Evolutionary conservation across 2,113 vertebrate species (phyloP).

Genomic region (Ailurus styani): DNA sequence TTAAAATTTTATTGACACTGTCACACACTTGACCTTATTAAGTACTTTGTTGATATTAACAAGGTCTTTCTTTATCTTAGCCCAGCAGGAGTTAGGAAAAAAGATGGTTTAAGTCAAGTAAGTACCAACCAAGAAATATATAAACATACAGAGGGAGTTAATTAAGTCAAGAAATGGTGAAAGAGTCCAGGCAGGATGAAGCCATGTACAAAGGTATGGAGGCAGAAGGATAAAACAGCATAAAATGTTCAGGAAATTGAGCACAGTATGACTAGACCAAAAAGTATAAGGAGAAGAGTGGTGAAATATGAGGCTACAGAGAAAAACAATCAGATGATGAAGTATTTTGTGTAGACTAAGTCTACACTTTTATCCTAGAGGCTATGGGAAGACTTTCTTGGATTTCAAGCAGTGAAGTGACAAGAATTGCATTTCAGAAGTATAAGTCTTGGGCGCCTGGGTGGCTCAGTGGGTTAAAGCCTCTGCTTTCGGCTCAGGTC

Average conservation of each 20-base stretch:
- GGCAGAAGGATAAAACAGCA: neutral
- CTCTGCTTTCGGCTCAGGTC: too few relatives aligned
- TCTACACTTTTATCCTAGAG: neutral
- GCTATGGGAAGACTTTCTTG: neutral
- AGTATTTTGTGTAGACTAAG: neutral
- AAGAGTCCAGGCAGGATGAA: neutral
- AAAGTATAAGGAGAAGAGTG: neutral
- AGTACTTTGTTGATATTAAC: conserved; percentile 50
- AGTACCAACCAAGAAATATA: conserved; percentile 15
- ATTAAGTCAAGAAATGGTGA: neutral
- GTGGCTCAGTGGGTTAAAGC: too few relatives aligned
- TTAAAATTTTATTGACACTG: conserved; percentile 58
- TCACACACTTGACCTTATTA: conserved; percentile 54
- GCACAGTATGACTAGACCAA: neutral
- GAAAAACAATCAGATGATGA: neutral
- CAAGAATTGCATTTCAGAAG: neutral
- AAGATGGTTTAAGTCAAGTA: conserved; percentile 11
- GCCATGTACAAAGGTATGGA: neutral
- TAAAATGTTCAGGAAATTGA: neutral
- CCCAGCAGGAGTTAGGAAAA: conserved; percentile 10
- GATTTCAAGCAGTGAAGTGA: neutral
- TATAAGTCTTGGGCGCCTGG: too few relatives aligned
- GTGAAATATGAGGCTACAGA: neutral
- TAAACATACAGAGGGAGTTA: neutral
- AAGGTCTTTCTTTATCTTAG: conserved; percentile 53